Base-by-base conservation (phyloP, 2,113 vertebrate species). In the Myotis brandtii region DNA sequence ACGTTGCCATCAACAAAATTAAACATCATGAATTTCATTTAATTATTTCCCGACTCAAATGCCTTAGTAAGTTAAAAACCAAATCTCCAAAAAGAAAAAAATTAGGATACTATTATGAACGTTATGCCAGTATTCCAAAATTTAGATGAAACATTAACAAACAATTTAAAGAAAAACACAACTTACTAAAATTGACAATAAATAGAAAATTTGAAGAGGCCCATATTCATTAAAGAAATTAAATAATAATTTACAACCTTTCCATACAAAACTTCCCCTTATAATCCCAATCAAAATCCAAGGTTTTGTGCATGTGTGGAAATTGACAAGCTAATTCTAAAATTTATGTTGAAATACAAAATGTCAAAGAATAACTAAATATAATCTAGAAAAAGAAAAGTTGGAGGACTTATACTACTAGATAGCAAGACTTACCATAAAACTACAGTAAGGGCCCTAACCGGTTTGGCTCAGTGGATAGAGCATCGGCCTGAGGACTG, bases 181-280 rank as follows among this genome's bases (percentile, higher is more conserved):
- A 90, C 84, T 86, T 72, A 56, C 64, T 91, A 85, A 92, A 85
- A 66, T 48, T 54, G 80, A 64, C n/a, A 54, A 79, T 43, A 89
- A 40, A 75, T 0, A 75, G 43, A 67, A 52, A 52, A 52, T 67
- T 6, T 76, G 9, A 43, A 85, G 67, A 64, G 46, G 20, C 12
- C 9, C 27, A 25, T 54, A n/a, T 25, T 30, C 40, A 66, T 85
- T 76, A n/a, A 66, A 85, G 20, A 54, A 93, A 86, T 2, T 59
- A 9, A 82, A 82, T 82, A 59, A 64, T 72, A 73, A 73, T 73
- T 70, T 59, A 73, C 56, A 72, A 46, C 30, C 4, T 82, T 72
- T 34, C 64, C 89, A 54, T 59, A 34, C 32, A 69, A 46, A 77
- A 86, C 69, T 79, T 79, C 12, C n/a, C 59, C 84, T 37, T 75